phyloP scores from a whole-genome alignment of 2,888 invertebrate species.

The Coecobrya sp. region DNA sequence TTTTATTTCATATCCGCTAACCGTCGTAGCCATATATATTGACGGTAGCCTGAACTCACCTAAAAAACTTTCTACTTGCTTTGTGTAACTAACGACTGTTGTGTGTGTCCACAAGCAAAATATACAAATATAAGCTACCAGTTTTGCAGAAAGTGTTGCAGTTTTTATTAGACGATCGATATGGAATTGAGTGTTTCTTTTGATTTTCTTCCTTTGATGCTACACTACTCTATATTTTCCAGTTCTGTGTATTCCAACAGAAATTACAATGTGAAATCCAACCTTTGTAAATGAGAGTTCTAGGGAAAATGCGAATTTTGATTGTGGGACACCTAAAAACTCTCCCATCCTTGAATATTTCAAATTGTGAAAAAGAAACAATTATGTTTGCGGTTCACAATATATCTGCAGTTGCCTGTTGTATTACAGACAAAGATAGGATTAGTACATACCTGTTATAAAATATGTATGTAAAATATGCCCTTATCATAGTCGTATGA shows the following conservation, averaged over 20 bases:
- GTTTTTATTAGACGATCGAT: constrained; percentile 75
- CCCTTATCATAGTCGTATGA: no score
- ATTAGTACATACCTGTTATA: no score
- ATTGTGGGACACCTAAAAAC: no score
- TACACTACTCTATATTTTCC: neutral
- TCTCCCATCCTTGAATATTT: neutral
- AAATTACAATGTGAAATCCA: neutral
- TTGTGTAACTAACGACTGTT: constrained; percentile 48
- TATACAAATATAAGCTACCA: neutral
- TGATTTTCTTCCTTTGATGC: neutral
- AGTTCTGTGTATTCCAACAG: neutral
- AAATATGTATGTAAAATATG: no score
- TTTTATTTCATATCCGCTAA: neutral
- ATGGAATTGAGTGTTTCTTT: constrained; percentile 60
- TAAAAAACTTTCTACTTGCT: constrained; percentile 9
- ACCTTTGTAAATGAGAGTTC: no score
- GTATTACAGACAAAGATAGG: no score
- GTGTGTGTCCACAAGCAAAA: constrained; percentile 25
- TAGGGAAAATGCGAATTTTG: no score
- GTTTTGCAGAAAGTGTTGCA: constrained; percentile 60
- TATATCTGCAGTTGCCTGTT: no score
- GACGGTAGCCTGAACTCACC: neutral
- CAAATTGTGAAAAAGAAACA: no score
- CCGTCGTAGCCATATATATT: neutral
- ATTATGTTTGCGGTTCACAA: no score